Base-by-base conservation (phyloP, 2,797 vertebrate species). In the Sphenopsis melanotis region DNA sequence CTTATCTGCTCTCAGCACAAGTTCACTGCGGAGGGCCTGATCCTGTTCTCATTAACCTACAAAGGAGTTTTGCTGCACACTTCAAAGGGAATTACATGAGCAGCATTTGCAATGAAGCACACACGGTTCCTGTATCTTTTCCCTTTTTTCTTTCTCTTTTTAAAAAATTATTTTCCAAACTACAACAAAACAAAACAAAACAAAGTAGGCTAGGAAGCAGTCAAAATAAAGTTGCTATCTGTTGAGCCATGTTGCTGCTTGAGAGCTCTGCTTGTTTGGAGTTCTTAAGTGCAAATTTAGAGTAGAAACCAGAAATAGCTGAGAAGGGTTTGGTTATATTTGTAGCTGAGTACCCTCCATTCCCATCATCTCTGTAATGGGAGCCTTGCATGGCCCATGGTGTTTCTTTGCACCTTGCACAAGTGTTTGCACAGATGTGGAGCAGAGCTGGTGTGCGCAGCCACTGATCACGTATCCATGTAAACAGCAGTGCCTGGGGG, bases 21-120 rank as follows among this genome's bases (percentile, higher is more conserved):
- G 86, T 92, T 96, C 75, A 83, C 41, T 64, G 57, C 34, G 78
- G 79, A 93, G 69, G 86, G 72, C 83, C 91, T 76, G 82, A 91
- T 96, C 74, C 87, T 87, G 63, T 90, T 94, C 91, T 94, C 68
- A 94, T 93, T 94, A 93, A 85, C 77, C 80, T 93, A 85, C 89
- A 91, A 70, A 96, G 87, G 77, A 88, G 91, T 86, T 93, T 70
- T 88, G 52, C 77, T 82, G 26, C 68, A 79, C 55, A 82, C 89
- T 95, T 96, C 94, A 95, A 96, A 96, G 83, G 69, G 72, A 95
- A 91, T 92, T 90, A 76, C 47, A 74, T 74, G 89, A 96, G 83
- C 80, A 63, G 74, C 41, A 24, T 90, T 95, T 89, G 71, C 87
- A 92, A 70, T 16, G 71, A 94, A 90, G 81, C 52, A 79, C 30